These are phyloP conservation scores for Numenius arquata DNA, from an alignment of 2,113 vertebrate species.

Conservation along the genomic window DNA sequence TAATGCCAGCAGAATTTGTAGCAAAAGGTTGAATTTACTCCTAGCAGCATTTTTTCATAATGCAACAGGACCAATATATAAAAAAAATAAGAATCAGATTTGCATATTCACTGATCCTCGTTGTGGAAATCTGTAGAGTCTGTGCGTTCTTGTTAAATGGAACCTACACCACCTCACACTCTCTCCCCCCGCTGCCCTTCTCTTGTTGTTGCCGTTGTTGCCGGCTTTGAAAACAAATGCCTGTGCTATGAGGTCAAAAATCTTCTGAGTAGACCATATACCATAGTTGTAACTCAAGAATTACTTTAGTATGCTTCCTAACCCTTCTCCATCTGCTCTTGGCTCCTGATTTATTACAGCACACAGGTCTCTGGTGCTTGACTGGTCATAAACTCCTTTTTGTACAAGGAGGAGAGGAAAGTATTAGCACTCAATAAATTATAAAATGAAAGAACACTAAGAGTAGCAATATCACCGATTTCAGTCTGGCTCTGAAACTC, in stretches of 20 bases:
- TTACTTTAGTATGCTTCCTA: neutral
- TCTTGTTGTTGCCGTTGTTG: neutral
- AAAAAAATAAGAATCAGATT: neutral
- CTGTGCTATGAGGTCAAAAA: neutral
- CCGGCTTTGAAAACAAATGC: conserved; percentile 27
- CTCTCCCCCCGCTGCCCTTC: neutral
- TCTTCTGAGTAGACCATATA: neutral
- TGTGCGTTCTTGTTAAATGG: neutral
- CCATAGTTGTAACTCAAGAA: conserved; percentile 10
- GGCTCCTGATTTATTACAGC: conserved; percentile 20
- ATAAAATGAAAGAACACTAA: neutral
- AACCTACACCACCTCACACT: neutral
- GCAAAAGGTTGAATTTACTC: neutral
- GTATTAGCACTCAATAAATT: neutral
- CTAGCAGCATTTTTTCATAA: neutral
- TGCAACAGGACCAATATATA: neutral
- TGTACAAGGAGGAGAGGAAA: neutral
- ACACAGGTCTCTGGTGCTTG: neutral
- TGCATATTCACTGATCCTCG: neutral
- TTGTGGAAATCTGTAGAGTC: neutral
- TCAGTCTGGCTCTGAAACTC: neutral
- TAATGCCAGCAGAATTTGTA: neutral
- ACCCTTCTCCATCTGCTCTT: neutral
- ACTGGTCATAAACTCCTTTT: conserved; percentile 12
- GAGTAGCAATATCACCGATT: neutral